Evolutionary conservation across 2,888 invertebrate species (phyloP), one percentile per base, ranked within the genome.

Genomic region (Dorcus parallelipipedus): DNA sequence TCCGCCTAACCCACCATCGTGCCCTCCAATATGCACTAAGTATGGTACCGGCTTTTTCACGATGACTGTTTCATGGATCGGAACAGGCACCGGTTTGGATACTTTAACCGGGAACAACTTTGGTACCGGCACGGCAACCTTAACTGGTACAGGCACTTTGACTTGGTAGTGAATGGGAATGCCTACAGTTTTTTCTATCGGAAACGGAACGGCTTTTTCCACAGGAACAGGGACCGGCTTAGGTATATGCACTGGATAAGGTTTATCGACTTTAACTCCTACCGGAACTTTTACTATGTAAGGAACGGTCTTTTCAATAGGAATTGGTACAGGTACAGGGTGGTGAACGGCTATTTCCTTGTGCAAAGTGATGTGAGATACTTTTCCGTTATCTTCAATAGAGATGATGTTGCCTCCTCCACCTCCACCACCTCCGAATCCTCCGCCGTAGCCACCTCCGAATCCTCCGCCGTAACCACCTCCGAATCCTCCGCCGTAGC

Each of bases 31-130:
- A 17, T 52, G 52, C n/a, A 59, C 49, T 10, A 43, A 51, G n/a
- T 54, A 43, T n/a, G 58, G 58, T 10, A 59, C 43, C 9, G 45
- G 50, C 23, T 56, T 52, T 41, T 56, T 59, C 9, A 59, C 49
- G 5, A 45, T 38, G 26, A 47, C 38, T n/a, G 59, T 51, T 52
- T 59, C 52, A 26, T 47, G 59, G 33, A 59, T 52, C 10, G 52
- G 59, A 8, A 56, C 55, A n/a, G 59, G 39, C 38, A 59, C 49
- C 6, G 59, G 59, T 52, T 59, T 59, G 10, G 52, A 14, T 10
- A 59, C 40, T 49, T 59, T 52, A 9, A 59, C 59, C 9, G 59
- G 59, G 49, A 49, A 59, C 33, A 56, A 56, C 52, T 59, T 38
- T 8, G 55, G 59, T 20, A 59, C 49, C 9, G 51, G 55, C 9